Percentiles rank a stretch among this genome's conserved stretches.
Evolutionary conservation across 2,113 vertebrate species (phyloP).

Genomic region (Artemisiospiza belli): DNA sequence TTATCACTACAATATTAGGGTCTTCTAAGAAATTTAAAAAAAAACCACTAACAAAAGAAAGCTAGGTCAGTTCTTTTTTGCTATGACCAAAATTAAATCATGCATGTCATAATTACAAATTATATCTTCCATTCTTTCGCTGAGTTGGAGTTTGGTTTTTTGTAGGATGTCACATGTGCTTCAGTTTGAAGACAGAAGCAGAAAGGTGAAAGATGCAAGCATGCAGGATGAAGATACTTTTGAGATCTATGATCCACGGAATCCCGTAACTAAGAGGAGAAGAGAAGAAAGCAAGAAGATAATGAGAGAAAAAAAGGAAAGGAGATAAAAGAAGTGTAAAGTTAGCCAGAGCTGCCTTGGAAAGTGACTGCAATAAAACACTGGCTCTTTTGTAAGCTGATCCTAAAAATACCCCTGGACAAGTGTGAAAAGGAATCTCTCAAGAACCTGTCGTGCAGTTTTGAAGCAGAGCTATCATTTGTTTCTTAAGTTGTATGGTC

Average conservation of each 20-base stretch:
- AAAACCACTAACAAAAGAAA: background rate
- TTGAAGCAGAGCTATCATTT: conserved; percentile 60
- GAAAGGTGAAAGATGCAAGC: conserved; percentile 96
- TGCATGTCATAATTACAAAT: background rate
- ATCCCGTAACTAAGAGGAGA: conserved; percentile 94
- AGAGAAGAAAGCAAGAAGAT: conserved; percentile 98
- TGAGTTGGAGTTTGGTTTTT: conserved; percentile 8
- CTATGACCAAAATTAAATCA: background rate
- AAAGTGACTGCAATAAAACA: conserved; percentile 32
- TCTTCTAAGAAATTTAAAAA: background rate
- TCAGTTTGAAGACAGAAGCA: conserved; percentile 94
- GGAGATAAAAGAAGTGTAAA: conserved; percentile 71
- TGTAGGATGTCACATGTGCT: conserved; percentile 94
- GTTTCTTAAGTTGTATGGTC: conserved; percentile 57
- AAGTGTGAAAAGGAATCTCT: conserved; percentile 64
- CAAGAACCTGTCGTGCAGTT: conserved; percentile 61
- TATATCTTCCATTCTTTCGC: background rate
- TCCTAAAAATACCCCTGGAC: conserved; percentile 43
- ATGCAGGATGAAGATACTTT: conserved; percentile 97
- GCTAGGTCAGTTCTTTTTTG: background rate
- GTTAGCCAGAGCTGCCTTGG: conserved; percentile 24
- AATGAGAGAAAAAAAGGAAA: conserved; percentile 94
- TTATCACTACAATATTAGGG: background rate
- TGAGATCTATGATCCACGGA: conserved; percentile 96
- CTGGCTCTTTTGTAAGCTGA: conserved; percentile 15